A percentile compares a stretch with the other conserved stretches of the same genome.
phyloP scores from a whole-genome alignment of 2,797 vertebrate species.

The Setipinna tenuifilis region DNA sequence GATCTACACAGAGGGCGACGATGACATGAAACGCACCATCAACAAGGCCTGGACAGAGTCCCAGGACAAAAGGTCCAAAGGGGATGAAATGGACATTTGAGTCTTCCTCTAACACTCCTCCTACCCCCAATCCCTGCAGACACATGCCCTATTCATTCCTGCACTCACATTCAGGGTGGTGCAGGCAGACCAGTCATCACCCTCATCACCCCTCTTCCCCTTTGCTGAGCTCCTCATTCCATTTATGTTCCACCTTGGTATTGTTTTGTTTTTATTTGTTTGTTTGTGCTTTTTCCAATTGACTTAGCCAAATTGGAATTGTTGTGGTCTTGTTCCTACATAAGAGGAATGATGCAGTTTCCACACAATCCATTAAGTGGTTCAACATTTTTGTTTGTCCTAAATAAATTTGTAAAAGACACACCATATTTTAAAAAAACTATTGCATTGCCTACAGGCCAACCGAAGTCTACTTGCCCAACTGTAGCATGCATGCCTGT shows the following conservation, averaged over 20 bases:
- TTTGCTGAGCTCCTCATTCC: constrained; percentile 12
- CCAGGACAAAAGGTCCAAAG: constrained; percentile 91
- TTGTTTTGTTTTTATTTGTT: not conserved
- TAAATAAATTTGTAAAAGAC: too few species aligned
- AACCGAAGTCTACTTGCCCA: too few species aligned
- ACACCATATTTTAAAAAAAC: too few species aligned
- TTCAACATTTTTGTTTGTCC: too few species aligned
- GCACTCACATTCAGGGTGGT: not conserved
- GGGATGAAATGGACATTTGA: constrained; percentile 87
- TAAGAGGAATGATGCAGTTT: too few species aligned
- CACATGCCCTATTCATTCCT: not conserved
- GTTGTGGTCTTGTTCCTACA: not conserved
- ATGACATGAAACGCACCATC: constrained; percentile 98
- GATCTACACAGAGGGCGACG: constrained; percentile 94
- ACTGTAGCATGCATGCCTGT: too few species aligned
- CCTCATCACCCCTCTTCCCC: not conserved
- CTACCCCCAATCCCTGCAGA: not conserved
- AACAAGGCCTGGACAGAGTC: constrained; percentile 98
- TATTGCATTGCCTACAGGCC: too few species aligned
- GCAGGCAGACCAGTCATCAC: constrained; percentile 18
- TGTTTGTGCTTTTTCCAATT: not conserved
- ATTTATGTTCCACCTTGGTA: not conserved
- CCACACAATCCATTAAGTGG: too few species aligned
- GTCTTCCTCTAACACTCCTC: constrained; percentile 1
- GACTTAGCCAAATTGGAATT: not conserved